Percentiles rank a stretch among this genome's conserved stretches.
phyloP scores from a whole-genome alignment of 2,888 invertebrate genomes.

The Sphecodes monilicornis region DNA sequence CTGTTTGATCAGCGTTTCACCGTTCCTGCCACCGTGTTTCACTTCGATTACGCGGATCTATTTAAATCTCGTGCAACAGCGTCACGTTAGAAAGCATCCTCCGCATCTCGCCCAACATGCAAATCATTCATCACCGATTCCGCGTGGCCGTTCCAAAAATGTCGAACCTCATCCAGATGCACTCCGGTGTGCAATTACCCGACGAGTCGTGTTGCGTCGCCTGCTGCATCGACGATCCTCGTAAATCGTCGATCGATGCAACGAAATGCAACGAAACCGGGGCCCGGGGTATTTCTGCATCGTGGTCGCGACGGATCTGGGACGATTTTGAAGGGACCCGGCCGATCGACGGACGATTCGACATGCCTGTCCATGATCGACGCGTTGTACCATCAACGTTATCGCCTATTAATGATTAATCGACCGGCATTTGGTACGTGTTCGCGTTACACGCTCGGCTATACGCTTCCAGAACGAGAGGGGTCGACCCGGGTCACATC shows the following conservation, averaged over 20 bases:
- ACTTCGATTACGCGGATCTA: constrained; percentile 22
- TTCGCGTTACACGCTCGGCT: constrained; percentile 70
- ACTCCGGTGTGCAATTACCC: constrained; percentile 42
- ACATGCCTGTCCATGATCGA: constrained; percentile 49
- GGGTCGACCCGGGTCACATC: constrained; percentile 76
- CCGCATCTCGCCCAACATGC: constrained; percentile 48
- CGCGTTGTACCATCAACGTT: constrained; percentile 67
- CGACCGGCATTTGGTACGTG: constrained; percentile 70
- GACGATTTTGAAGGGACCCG: constrained; percentile 50
- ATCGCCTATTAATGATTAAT: constrained; percentile 80
- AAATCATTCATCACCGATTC: constrained; percentile 56
- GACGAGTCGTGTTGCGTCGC: constrained; percentile 43
- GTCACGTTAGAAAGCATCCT: constrained; percentile 49
- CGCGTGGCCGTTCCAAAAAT: constrained; percentile 48
- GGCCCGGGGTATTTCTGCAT: constrained; percentile 23
- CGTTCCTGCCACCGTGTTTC: not conserved
- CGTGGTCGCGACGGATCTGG: constrained; percentile 32
- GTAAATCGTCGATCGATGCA: constrained; percentile 47
- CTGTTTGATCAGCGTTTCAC: not conserved
- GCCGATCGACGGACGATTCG: constrained; percentile 56
- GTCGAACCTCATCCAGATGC: constrained; percentile 34
- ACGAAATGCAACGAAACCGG: constrained; percentile 42
- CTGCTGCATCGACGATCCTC: constrained; percentile 11
- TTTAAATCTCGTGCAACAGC: constrained; percentile 39
- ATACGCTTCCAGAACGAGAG: constrained; percentile 71